Evolutionary conservation across 2,888 invertebrate genomes (phyloP), one percentile per base, ranked within the genome.

Genomic region (Drosophila percnosoma): DNA sequence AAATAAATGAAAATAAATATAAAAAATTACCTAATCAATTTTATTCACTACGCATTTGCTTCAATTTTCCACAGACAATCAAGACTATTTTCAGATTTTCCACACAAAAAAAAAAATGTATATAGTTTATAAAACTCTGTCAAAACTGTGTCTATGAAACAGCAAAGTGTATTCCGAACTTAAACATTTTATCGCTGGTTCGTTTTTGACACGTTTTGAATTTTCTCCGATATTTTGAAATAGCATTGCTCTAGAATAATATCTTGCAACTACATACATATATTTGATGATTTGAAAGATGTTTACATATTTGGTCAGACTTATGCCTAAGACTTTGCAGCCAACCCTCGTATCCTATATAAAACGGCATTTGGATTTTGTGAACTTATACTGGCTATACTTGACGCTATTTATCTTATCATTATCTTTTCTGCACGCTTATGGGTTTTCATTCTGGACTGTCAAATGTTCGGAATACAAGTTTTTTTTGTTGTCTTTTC

Each of bases 31-130:
- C 31, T 57, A 59, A 62, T 4, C 42, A 34, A 55, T 29, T 64
- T 58, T 45, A 45, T 8, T 45, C 67, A 45, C 68, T 53, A 61
- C 40, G 59, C 54, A 69, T 59, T 69, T 68, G 52, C 68, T 68
- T 69, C 38, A 40, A 36, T 68, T 57, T 40, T 40, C 48, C 49
- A 68, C 68, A 38, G 53, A 68, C 71, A 40, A 68, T 68, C 58
- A 68, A 53, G 58, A 59, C 13, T 68, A 51, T 36, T 34, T 40
- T 42, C 57, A 33, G 33, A 36, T 24, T 40, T 42, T 21, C 21
- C 33, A 52, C 21, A 40, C 31, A 31, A 8, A 33, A 15, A 40
- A 61, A 31, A 36, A 65, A 29, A 40, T 13, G 13, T 52, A 24
- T 34, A 36, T 67, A 51, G 21, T 29, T 29, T 48, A 34, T n/a